These are phyloP conservation scores for Chelonus formosanus DNA, from an alignment of 2,888 invertebrate genomes.

Conservation along the genomic window DNA sequence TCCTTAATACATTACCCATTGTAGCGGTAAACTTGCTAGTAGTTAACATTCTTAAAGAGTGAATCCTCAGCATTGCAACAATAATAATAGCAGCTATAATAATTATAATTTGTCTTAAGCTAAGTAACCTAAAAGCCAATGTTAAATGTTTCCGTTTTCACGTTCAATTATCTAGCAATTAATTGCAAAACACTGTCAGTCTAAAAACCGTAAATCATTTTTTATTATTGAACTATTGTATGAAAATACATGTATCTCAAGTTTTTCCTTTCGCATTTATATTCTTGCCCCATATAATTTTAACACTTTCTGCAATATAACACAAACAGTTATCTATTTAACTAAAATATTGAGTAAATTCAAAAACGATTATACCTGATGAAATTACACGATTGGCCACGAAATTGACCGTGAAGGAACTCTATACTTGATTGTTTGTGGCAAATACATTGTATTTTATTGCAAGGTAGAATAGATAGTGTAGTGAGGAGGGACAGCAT, in stretches of 20 bases:
- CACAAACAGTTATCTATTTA: too few relatives aligned
- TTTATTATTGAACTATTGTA: too few relatives aligned
- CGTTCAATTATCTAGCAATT: neutral
- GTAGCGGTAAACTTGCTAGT: slow-evolving; percentile 1
- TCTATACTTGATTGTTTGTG: slow-evolving; percentile 17
- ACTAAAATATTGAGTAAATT: neutral
- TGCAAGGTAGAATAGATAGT: slow-evolving; percentile 9
- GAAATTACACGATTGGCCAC: slow-evolving; percentile 7
- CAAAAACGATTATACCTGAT: slow-evolving; percentile 4
- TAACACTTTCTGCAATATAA: too few relatives aligned
- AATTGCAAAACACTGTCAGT: too few relatives aligned
- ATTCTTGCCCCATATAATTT: too few relatives aligned
- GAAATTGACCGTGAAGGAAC: slow-evolving; percentile 15
- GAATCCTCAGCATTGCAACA: slow-evolving; percentile 2
- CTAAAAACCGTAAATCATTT: too few relatives aligned
- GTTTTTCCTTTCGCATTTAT: too few relatives aligned
- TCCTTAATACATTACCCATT: slow-evolving; percentile 15
- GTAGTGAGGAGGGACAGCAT: slow-evolving; percentile 17
- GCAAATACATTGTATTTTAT: slow-evolving; percentile 23
- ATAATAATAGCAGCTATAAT: slow-evolving; percentile 3
- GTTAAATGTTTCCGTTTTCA: slow-evolving; percentile 9
- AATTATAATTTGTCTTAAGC: neutral
- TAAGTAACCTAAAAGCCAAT: neutral
- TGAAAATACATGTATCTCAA: too few relatives aligned
- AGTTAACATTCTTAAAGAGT: slow-evolving; percentile 21